phyloP scores from a whole-genome alignment of 2,113 vertebrate species.

The Otis tarda region DNA sequence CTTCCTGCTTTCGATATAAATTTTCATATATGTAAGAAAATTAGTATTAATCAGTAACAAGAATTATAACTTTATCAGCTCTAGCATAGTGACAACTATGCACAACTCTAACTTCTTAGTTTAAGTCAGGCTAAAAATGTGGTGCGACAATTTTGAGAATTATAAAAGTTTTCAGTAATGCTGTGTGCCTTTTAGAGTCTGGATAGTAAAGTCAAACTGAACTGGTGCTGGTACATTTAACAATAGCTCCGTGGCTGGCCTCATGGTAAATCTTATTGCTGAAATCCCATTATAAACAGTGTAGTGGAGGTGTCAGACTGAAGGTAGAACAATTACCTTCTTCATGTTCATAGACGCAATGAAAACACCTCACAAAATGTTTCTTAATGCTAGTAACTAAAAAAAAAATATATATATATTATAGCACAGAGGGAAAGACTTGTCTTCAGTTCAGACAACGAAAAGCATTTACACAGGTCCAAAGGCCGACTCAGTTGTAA shows the following conservation, averaged over 20 bases:
- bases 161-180: neutral
- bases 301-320: neutral
- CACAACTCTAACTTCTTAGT: neutral
- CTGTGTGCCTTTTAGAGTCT: neutral
- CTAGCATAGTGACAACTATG: neutral
- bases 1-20: neutral
- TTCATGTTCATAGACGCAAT: neutral
- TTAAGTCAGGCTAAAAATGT: neutral
- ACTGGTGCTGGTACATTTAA: neutral
- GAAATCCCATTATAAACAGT: neutral
- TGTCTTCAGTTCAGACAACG: neutral
- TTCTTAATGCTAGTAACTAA: neutral
- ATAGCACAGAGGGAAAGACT: neutral
- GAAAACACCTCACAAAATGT: neutral
- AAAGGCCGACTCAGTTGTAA: neutral
- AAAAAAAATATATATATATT: neutral
- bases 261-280: neutral
- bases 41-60: neutral
- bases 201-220: neutral
- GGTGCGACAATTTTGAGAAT: neutral
- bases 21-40: neutral
- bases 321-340: neutral
- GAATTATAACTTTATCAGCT: neutral
- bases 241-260: neutral
- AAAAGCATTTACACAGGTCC: neutral